Percentiles rank a stretch among this genome's conserved stretches.
Conservation (phyloP, 2,888 invertebrate species). For the Dermolepida albohirtum region DNA sequence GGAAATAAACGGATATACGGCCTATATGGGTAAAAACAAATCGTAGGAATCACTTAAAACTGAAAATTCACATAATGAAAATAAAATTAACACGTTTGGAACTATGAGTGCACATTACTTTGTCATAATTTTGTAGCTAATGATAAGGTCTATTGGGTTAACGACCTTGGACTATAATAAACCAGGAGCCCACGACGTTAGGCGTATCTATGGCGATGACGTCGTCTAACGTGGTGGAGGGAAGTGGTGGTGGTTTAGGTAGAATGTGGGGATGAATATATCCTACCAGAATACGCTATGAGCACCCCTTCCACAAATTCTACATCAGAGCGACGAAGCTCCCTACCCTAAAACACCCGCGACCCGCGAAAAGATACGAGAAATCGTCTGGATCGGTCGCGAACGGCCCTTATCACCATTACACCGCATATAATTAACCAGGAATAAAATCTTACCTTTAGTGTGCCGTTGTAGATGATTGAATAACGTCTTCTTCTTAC, state of each 20-base stretch:
- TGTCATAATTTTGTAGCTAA: constrained; percentile 19
- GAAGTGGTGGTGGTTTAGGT: constrained; percentile 65
- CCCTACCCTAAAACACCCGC: constrained; percentile 65
- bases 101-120: constrained; percentile 15
- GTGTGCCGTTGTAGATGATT: constrained; percentile 42
- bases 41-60: background rate
- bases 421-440: constrained; percentile 43
- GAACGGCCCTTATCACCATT: constrained; percentile 53
- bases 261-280: constrained; percentile 67
- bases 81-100: background rate
- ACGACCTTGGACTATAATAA: constrained; percentile 55
- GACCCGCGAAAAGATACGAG: constrained; percentile 63
- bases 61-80: constrained; percentile 2
- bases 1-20: constrained; percentile 3
- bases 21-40: background rate
- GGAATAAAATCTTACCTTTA: constrained; percentile 45
- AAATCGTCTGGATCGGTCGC: constrained; percentile 58
- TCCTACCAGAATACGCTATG: constrained; percentile 65
- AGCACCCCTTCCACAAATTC: constrained; percentile 67
- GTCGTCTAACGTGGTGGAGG: constrained; percentile 64
- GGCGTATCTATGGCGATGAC: constrained; percentile 63
- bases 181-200: constrained; percentile 40
- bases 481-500: constrained; percentile 50
- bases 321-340: constrained; percentile 66
- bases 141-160: constrained; percentile 55